Conservation (phyloP, 2,888 invertebrate species). For the Mamestra brassicae region DNA sequence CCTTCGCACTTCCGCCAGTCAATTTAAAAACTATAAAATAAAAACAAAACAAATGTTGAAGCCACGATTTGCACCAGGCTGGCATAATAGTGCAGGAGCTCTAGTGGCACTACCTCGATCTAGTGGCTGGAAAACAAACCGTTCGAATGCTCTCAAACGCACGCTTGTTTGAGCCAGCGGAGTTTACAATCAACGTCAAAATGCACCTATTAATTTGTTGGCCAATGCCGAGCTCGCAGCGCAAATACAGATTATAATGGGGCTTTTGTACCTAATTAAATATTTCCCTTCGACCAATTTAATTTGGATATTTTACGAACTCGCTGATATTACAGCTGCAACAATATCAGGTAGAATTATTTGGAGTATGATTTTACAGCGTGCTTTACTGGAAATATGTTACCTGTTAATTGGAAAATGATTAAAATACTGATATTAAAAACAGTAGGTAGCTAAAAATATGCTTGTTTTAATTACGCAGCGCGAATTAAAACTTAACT, state of each 20-base stretch:
- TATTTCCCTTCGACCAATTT: conserved; percentile 42
- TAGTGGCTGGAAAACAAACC: conserved; percentile 34
- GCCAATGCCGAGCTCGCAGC: conserved; percentile 16
- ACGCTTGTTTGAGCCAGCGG: conserved; percentile 26
- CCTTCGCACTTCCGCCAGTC: neutral
- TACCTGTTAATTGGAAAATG: conserved; percentile 2
- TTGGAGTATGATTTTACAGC: conserved; percentile 7
- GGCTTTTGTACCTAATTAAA: conserved; percentile 49
- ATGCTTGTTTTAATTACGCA: neutral
- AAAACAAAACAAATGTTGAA: neutral
- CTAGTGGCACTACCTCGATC: conserved; percentile 6
- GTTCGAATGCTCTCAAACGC: conserved; percentile 31
- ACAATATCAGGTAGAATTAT: conserved; percentile 5
- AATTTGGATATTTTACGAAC: conserved; percentile 22
- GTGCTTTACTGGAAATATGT: conserved; percentile 16
- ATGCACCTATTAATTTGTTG: conserved; percentile 46
- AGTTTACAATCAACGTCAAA: conserved; percentile 34
- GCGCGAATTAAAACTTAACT: neutral
- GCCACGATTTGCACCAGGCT: conserved; percentile 5
- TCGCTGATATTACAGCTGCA: conserved; percentile 18
- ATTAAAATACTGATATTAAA: neutral
- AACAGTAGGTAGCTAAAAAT: neutral
- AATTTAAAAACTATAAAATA: neutral
- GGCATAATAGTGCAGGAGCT: conserved; percentile 10
- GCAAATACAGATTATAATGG: conserved; percentile 45